Evolutionary conservation across 2,888 invertebrate species (phyloP).

Genomic region (Dysmachus trigonus): DNA sequence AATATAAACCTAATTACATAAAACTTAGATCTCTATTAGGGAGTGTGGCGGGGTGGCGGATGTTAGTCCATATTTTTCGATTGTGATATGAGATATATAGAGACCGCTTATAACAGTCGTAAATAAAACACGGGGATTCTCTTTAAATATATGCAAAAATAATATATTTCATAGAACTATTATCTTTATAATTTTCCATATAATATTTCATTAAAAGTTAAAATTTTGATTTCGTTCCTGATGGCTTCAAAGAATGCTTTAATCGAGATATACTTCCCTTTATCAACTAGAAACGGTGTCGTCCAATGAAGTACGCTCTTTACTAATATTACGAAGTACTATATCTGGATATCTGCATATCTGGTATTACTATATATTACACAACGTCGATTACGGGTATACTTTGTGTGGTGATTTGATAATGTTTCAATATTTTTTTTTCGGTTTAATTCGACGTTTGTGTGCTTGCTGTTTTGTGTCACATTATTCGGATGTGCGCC

Average conservation of each 20-base stretch:
- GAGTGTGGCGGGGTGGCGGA: neutral
- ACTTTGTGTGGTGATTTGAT: conserved; percentile 20
- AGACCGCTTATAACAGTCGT: neutral
- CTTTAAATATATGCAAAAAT: conserved; percentile 50
- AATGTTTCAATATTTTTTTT: conserved; percentile 18
- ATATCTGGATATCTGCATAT: conserved; percentile 14
- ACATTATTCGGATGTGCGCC: conserved; percentile 27
- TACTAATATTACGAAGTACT: conserved; percentile 28
- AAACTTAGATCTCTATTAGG: conserved; percentile 15
- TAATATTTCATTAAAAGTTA: conserved; percentile 43
- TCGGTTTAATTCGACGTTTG: neutral
- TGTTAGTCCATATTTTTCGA: neutral
- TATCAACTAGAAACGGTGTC: conserved; percentile 48
- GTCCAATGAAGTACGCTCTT: conserved; percentile 52
- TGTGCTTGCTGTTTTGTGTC: conserved; percentile 28
- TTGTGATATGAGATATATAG: neutral
- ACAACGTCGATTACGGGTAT: conserved; percentile 25
- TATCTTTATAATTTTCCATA: conserved; percentile 47
- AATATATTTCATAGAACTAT: conserved; percentile 50
- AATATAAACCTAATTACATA: conserved; percentile 44
- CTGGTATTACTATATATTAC: conserved; percentile 12
- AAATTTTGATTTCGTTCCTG: conserved; percentile 44
- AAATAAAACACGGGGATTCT: conserved; percentile 42
- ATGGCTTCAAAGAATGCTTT: conserved; percentile 46
- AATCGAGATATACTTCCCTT: conserved; percentile 45